A percentile compares a stretch with the other conserved stretches of the same genome.
Conservation (phyloP, 2,113 vertebrate genomes). For the Rhinoderma darwinii region DNA sequence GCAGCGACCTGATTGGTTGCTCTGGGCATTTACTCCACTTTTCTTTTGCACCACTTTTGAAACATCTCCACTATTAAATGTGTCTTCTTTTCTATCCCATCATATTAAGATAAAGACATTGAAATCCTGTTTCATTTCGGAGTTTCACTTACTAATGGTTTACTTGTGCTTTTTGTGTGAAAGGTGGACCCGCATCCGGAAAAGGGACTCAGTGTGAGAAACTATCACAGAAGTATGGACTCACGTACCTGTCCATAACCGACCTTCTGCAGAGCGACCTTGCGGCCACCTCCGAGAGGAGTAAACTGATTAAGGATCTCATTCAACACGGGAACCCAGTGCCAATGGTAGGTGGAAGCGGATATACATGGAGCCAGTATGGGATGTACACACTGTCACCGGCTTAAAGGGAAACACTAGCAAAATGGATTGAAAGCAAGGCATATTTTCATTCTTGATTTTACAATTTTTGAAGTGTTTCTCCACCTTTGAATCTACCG, state of each 20-base stretch:
- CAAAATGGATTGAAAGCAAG: too few relatives aligned
- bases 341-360: slow-evolving; percentile 76
- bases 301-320: slow-evolving; percentile 79
- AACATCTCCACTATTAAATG: too few relatives aligned
- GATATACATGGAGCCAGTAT: neutral
- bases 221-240: slow-evolving; percentile 82
- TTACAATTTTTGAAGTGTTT: too few relatives aligned
- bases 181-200: slow-evolving; percentile 91
- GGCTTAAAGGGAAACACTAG: neutral
- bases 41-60: too few relatives aligned
- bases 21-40: too few relatives aligned
- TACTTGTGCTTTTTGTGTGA: neutral
- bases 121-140: too few relatives aligned
- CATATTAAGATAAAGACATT: too few relatives aligned
- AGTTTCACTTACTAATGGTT: neutral
- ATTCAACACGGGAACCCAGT: slow-evolving; percentile 81
- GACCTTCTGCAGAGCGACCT: slow-evolving; percentile 83
- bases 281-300: slow-evolving; percentile 78
- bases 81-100: too few relatives aligned
- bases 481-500: too few relatives aligned
- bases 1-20: too few relatives aligned
- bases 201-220: slow-evolving; percentile 86
- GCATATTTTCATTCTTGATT: too few relatives aligned
- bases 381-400: neutral
- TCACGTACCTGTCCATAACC: slow-evolving; percentile 75